Conservation (phyloP, 2,113 vertebrate species). For the Oxyruncus cristatus region DNA sequence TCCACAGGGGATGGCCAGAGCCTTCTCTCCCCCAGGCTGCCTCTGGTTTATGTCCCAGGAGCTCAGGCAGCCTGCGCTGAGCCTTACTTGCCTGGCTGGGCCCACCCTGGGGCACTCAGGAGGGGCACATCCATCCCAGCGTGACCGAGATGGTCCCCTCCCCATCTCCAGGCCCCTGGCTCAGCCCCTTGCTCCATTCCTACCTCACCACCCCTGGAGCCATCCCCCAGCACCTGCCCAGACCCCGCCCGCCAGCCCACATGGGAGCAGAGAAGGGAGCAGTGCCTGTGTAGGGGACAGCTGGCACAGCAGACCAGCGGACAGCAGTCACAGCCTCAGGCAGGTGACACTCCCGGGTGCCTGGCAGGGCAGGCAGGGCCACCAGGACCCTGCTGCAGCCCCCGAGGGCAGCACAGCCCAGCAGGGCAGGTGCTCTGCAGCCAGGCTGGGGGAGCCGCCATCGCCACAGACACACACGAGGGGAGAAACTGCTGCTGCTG, state of each 20-base stretch:
- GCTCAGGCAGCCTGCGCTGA: not conserved
- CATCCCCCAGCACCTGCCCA: not conserved
- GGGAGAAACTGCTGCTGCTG: not conserved
- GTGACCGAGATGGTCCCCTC: not conserved
- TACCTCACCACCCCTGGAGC: not conserved
- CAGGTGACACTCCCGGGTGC: fast-evolving
- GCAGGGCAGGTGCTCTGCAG: not conserved
- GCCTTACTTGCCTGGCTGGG: not conserved
- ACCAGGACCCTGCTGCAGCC: not conserved
- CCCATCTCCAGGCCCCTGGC: not conserved
- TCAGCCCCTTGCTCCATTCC: fast-evolving
- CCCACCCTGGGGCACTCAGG: not conserved
- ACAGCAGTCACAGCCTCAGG: fast-evolving
- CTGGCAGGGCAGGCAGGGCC: not conserved
- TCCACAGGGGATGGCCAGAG: not conserved
- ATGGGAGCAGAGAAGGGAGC: not conserved
- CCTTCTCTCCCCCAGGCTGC: not conserved
- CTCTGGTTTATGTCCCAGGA: not conserved
- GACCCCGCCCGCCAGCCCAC: fast-evolving
- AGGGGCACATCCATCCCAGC: not conserved
- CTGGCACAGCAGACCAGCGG: no score
- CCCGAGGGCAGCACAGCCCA: fast-evolving
- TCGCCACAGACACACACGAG: not conserved
- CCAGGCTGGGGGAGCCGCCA: not conserved
- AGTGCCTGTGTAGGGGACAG: not conserved